Evolutionary conservation across 2,888 invertebrate genomes (phyloP).

Genomic region (Philhelius pedissequus): DNA sequence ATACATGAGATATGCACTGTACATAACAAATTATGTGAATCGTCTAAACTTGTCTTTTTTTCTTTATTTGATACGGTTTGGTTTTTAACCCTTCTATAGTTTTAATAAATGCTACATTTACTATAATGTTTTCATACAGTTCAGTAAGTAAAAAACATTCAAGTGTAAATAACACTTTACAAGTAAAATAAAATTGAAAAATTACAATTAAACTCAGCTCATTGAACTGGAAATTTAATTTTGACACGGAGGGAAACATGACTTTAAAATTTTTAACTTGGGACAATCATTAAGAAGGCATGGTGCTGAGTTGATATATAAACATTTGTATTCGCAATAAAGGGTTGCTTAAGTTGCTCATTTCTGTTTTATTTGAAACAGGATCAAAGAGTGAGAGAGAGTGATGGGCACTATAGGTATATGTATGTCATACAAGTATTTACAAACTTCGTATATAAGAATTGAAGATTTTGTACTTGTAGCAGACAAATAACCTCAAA

Average conservation of each 20-base stretch:
- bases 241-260: constrained; percentile 28
- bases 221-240: constrained; percentile 62
- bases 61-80: neutral
- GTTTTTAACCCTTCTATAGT: constrained; percentile 12
- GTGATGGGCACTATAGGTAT: no score
- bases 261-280: constrained; percentile 40
- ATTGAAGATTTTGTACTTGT: no score
- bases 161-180: constrained; percentile 53
- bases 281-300: constrained; percentile 33
- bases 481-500: no score
- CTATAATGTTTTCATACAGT: constrained; percentile 24
- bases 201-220: constrained; percentile 49
- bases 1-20: neutral
- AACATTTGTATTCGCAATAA: neutral
- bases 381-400: neutral
- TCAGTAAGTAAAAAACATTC: constrained; percentile 26
- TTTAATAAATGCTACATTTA: neutral
- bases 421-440: no score
- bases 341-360: constrained; percentile 10
- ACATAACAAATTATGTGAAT: neutral
- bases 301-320: constrained; percentile 21
- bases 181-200: neutral
- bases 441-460: no score
- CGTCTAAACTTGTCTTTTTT: neutral
- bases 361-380: neutral